Evolutionary conservation across 2,888 invertebrate species (phyloP), one percentile per base, ranked within the genome.

Genomic region (Melanotus villosus): DNA sequence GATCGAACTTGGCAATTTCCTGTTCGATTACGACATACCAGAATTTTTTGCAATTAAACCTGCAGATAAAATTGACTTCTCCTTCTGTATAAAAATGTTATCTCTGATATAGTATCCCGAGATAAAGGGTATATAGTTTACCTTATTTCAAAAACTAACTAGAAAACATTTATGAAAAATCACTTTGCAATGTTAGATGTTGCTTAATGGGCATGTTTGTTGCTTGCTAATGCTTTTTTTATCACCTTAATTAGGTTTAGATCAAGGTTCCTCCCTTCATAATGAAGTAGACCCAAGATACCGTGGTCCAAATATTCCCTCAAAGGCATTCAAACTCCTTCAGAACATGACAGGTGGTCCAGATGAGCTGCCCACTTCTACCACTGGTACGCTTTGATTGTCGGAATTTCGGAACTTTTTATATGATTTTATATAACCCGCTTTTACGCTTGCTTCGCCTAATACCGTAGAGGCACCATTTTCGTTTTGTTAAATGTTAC

Each of bases 251-350:
- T 47, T 71, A 79, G 77, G 75, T 88, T 87, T 88, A 77, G 88
- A 88, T 76, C 86, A 87, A 64, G 89, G 88, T 50, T 81, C 81
- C 72, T 88, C 84, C 76, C 84, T 89, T 62, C 88, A 89, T 80
- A 85, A 85, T 77, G 88, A 87, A 78, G 85, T 86, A 75, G 89
- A 90, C 80, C 90, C 90, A 47, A 85, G 90, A 79, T 90, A 89
- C 83, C 86, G 88, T 67, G 89, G 90, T 43, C 85, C 88, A 30
- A 87, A 88, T 72, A 91, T 91, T 78, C 91, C 91, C 10, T 91
- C 91, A 47, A 88, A 90, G 80, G 90, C 91, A 74, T 92, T 92
- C 84, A 87, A 89, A 78, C 88, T 88, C 75, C 86, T 92, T 73
- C 91, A 92, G 82, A 88, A 86, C 72, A 90, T 91, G 88, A 90